These are phyloP conservation scores for Leucoraja ocellata DNA, from an alignment of 2,797 vertebrate species.

Conservation along the genomic window DNA sequence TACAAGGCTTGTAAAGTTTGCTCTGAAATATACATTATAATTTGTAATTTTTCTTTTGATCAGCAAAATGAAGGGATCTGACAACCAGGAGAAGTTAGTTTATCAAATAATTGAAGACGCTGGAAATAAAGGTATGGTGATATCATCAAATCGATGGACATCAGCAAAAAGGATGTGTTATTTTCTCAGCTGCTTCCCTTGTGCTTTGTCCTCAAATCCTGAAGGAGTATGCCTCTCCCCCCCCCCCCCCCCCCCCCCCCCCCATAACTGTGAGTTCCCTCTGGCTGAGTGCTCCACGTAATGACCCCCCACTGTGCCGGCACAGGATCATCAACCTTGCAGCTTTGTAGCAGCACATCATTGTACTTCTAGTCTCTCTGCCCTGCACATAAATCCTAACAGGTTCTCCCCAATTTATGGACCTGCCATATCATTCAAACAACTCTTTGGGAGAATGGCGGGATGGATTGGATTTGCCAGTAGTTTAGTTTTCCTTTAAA, in stretches of 20 bases:
- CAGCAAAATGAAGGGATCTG: constrained; percentile 97
- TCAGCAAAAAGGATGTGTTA: background rate
- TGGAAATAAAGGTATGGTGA: constrained; percentile 82
- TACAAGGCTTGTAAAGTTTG: background rate
- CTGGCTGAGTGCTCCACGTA: background rate
- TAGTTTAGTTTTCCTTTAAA: no score
- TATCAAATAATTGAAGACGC: constrained; percentile 97
- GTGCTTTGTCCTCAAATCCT: background rate
- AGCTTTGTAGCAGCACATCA: background rate
- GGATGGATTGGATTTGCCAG: no score
- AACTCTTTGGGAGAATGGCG: no score
- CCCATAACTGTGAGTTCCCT: background rate
- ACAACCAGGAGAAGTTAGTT: constrained; percentile 95
- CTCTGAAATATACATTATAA: background rate
- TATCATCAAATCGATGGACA: background rate
- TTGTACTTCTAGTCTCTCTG: background rate
- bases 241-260: no score
- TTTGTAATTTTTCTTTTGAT: constrained; percentile 40
- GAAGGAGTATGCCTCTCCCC: no score
- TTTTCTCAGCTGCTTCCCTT: background rate
- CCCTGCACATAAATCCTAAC: background rate
- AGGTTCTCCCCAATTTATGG: no score
- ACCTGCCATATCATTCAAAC: no score
- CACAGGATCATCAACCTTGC: background rate
- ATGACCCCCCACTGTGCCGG: background rate